A percentile compares a stretch with the other conserved stretches of the same genome.
Conservation (phyloP, 2,113 vertebrate genomes). For the Hystrix brachyura region DNA sequence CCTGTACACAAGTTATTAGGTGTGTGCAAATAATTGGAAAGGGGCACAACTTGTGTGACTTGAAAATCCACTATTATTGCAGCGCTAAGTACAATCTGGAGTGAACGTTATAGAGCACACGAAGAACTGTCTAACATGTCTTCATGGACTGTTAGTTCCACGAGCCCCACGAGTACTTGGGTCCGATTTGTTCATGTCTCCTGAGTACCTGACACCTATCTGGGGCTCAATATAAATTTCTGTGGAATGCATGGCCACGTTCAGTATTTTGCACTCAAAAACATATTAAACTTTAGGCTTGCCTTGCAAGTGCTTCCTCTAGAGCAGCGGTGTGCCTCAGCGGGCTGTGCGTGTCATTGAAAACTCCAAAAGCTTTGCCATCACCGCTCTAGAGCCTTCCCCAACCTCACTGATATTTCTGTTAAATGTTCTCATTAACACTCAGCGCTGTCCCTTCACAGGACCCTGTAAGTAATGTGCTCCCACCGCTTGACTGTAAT, state of each 20-base stretch:
- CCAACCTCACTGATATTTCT: background rate
- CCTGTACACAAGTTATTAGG: background rate
- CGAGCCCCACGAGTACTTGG: background rate
- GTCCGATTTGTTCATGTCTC: background rate
- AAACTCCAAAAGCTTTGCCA: background rate
- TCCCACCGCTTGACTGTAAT: background rate
- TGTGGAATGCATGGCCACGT: background rate
- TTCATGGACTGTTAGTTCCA: background rate
- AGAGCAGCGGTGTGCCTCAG: background rate
- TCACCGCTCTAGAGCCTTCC: background rate
- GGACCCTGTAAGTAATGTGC: background rate
- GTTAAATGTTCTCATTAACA: background rate
- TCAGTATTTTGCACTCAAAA: constrained; percentile 10
- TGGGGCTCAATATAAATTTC: background rate
- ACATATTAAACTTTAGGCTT: background rate
- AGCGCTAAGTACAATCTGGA: background rate
- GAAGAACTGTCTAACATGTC: background rate
- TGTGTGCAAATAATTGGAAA: background rate
- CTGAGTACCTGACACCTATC: background rate
- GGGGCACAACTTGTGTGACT: background rate
- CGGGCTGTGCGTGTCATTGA: too few relatives aligned
- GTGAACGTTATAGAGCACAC: background rate
- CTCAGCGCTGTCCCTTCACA: background rate
- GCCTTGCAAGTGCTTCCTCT: background rate
- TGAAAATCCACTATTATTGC: background rate